Conservation (phyloP, 1,140 invertebrate species). For the Vanessa tameamea region DNA sequence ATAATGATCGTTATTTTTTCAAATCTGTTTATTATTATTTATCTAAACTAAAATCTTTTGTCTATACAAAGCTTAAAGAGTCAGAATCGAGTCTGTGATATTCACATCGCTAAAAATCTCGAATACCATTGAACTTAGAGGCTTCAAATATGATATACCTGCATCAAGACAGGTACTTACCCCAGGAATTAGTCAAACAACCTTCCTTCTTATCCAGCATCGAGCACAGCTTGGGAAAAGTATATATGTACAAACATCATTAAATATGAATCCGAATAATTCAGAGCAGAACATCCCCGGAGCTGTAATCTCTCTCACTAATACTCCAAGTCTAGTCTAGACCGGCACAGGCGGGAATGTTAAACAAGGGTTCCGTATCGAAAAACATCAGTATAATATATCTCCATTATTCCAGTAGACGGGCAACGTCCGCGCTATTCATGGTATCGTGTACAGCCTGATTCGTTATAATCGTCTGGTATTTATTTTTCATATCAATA, state of each 20-base stretch:
- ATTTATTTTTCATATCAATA: background rate
- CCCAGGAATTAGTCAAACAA: too few species aligned
- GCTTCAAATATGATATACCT: too few species aligned
- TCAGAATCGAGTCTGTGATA: too few species aligned
- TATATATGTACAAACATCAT: background rate
- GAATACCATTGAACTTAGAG: too few species aligned
- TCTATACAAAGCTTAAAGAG: too few species aligned
- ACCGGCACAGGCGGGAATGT: conserved; percentile 5
- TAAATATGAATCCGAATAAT: conserved; percentile 1
- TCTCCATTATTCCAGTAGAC: conserved; percentile 24
- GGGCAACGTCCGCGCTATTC: conserved; percentile 20
- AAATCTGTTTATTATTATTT: too few species aligned
- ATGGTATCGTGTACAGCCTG: background rate
- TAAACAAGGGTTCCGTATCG: conserved; percentile 25
- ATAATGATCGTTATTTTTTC: too few species aligned
- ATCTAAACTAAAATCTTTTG: too few species aligned
- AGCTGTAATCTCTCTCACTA: conserved; percentile 15
- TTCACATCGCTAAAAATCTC: too few species aligned
- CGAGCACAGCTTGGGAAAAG: background rate
- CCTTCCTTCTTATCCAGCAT: too few species aligned
- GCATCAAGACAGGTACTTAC: too few species aligned
- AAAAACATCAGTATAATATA: conserved; percentile 28
- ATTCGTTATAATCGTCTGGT: background rate
- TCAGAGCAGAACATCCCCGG: background rate
- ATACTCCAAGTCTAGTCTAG: conserved; percentile 22